Evolutionary conservation across 2,888 invertebrate species (phyloP).

Genomic region (Philonicus albiceps): DNA sequence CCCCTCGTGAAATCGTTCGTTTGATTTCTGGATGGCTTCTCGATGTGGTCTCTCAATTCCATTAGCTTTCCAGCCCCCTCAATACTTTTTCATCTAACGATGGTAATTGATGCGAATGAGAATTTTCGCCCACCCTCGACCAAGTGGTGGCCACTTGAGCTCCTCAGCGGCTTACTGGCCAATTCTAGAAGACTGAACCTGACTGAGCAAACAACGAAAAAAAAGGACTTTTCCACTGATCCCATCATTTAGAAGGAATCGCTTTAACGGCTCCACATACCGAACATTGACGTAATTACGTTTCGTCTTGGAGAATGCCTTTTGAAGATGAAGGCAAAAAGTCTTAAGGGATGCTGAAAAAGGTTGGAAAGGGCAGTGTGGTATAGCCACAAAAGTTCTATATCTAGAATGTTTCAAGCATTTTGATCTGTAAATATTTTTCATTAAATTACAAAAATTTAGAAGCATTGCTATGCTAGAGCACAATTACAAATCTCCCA

Average conservation of each 20-base stretch:
- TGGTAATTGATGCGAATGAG: not conserved
- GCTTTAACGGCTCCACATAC: not conserved
- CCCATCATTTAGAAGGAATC: constrained; percentile 1
- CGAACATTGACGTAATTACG: not conserved
- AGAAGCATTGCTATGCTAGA: not conserved
- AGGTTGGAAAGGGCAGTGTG: not conserved
- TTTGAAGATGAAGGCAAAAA: not conserved
- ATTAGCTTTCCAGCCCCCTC: not conserved
- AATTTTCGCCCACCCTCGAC: not conserved
- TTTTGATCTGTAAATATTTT: not conserved
- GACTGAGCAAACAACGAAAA: not conserved
- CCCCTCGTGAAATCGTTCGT: not conserved
- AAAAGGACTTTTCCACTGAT: not conserved
- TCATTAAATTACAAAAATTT: not conserved
- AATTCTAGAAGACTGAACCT: not conserved
- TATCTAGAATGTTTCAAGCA: not conserved
- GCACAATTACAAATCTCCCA: not conserved
- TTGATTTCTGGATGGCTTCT: not conserved
- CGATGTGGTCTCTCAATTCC: not conserved
- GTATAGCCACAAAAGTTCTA: not conserved
- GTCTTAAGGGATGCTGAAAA: not conserved
- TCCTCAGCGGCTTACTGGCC: not conserved
- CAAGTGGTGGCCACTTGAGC: not conserved
- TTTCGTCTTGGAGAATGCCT: not conserved
- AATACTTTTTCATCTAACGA: not conserved